Conservation (phyloP, 2,888 invertebrate genomes). For the Anoplius nigerrimus region DNA sequence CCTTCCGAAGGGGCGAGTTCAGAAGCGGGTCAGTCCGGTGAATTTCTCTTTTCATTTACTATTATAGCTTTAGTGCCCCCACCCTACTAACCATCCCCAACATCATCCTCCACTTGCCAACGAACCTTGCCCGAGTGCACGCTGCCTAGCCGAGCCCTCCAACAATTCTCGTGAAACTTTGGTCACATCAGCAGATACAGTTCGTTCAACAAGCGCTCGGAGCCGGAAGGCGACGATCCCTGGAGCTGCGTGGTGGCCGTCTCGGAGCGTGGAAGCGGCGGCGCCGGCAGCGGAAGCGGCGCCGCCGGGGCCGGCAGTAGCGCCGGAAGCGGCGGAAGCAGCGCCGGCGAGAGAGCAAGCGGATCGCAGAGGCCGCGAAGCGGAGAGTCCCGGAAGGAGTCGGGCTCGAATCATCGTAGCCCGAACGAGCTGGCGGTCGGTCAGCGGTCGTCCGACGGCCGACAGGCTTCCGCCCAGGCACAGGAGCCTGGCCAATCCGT, state of each 20-base stretch:
- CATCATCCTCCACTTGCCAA: too few relatives aligned
- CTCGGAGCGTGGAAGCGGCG: conserved; percentile 43
- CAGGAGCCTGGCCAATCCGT: conserved; percentile 19
- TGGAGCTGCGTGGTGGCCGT: conserved; percentile 69
- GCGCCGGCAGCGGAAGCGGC: too few relatives aligned
- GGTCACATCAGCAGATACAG: conserved; percentile 61
- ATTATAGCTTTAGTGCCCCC: neutral
- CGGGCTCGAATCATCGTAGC: conserved; percentile 50
- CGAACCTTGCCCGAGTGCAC: too few relatives aligned
- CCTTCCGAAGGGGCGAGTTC: conserved; percentile 70
- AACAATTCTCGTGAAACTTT: too few relatives aligned
- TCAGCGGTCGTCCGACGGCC: conserved; percentile 43
- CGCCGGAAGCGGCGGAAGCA: too few relatives aligned
- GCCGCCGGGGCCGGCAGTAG: too few relatives aligned
- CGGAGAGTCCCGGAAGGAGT: conserved; percentile 65
- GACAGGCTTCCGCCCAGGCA: conserved; percentile 19
- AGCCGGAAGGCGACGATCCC: conserved; percentile 69
- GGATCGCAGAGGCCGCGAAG: conserved; percentile 61
- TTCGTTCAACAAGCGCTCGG: conserved; percentile 71
- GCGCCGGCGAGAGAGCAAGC: too few relatives aligned
- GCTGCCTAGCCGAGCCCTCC: too few relatives aligned
- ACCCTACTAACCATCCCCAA: too few relatives aligned
- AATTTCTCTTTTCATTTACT: neutral
- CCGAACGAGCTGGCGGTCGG: conserved; percentile 29
- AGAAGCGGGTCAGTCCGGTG: conserved; percentile 62